Evolutionary conservation across 2,888 invertebrate genomes (phyloP).

Genomic region (Myopa tessellatipennis): DNA sequence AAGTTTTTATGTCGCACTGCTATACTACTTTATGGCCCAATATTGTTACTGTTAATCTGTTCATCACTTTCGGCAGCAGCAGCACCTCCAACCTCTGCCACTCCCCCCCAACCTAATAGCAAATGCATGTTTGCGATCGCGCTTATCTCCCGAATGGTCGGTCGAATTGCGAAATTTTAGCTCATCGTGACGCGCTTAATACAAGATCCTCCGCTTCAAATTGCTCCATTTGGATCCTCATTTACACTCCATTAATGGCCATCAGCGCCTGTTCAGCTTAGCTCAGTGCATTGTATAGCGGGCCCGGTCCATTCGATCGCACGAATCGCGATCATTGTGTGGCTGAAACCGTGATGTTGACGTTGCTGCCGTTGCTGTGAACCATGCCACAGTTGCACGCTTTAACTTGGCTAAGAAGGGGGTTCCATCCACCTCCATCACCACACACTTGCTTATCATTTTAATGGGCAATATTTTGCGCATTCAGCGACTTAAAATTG

Average conservation of each 20-base stretch:
- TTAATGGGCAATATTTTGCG: slow-evolving; percentile 41
- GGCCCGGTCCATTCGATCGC: too few species aligned
- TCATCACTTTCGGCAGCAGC: slow-evolving; percentile 21
- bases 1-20: neutral
- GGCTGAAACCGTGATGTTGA: neutral
- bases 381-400: neutral
- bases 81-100: slow-evolving; percentile 34
- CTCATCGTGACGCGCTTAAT: slow-evolving; percentile 30
- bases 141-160: slow-evolving; percentile 46
- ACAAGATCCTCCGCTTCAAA: slow-evolving; percentile 8
- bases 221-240: slow-evolving; percentile 40
- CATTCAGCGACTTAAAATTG: slow-evolving; percentile 50
- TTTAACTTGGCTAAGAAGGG: neutral
- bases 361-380: neutral
- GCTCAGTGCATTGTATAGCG: neutral
- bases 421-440: neutral
- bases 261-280: slow-evolving; percentile 45
- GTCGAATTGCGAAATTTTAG: neutral
- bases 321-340: neutral
- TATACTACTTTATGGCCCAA: neutral
- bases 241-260: slow-evolving; percentile 58
- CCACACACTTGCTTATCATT: slow-evolving; percentile 31
- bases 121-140: slow-evolving; percentile 56
- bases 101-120: slow-evolving; percentile 51
- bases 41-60: slow-evolving; percentile 31